Evolutionary conservation across 1,140 invertebrate genomes (phyloP).

Genomic region (Lycorma delicatula): DNA sequence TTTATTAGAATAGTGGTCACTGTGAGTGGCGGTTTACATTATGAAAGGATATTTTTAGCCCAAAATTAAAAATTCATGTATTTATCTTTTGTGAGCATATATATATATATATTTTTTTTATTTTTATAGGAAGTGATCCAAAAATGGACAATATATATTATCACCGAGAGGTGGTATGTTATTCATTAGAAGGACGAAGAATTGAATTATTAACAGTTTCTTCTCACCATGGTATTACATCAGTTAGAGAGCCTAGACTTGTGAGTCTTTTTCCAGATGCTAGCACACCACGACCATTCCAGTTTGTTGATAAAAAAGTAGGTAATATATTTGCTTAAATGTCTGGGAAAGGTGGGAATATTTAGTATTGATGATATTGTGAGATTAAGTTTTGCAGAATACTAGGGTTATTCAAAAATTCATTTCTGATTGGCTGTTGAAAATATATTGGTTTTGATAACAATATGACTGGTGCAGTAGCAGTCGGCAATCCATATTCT

Average conservation of each 20-base stretch:
- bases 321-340: no score
- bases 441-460: no score
- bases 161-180: constrained; percentile 70
- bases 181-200: constrained; percentile 70
- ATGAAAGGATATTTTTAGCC: no score
- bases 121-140: constrained; percentile 21
- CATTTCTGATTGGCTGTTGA: no score
- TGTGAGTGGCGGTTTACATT: no score
- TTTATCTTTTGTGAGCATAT: background rate
- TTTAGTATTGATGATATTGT: no score
- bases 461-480: no score
- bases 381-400: no score
- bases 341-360: no score
- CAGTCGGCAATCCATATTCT: no score
- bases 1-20: no score
- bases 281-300: constrained; percentile 54
- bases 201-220: constrained; percentile 84
- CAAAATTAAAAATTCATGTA: background rate
- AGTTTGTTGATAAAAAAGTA: constrained; percentile 67
- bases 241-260: constrained; percentile 58
- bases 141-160: constrained; percentile 70
- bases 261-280: constrained; percentile 69
- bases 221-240: constrained; percentile 67
- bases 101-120: background rate
- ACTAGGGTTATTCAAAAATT: no score